These are phyloP conservation scores for Lytechinus pictus DNA, from an alignment of 35 echinoderm and acorn worm species.

Conservation along the genomic window DNA sequence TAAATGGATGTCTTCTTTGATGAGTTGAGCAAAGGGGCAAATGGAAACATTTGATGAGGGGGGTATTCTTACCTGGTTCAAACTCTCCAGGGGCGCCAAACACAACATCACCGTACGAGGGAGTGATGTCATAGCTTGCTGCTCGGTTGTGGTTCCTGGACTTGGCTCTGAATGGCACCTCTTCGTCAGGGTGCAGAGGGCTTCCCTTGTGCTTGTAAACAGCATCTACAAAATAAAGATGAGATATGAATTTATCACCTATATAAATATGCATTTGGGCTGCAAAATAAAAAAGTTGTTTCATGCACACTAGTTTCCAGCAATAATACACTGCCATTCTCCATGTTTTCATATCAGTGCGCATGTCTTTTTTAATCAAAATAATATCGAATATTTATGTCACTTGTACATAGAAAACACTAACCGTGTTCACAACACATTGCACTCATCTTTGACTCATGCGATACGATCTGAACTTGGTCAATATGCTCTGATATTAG, in stretches of 20 bases:
- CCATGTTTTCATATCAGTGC: too few relatives aligned
- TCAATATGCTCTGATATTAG: too few relatives aligned
- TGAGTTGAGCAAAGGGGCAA: background rate
- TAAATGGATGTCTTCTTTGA: background rate
- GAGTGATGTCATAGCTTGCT: slow-evolving; percentile 87
- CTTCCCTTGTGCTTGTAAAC: slow-evolving; percentile 48
- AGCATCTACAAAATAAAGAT: slow-evolving; percentile 44
- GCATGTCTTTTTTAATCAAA: too few relatives aligned
- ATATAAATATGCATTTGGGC: too few relatives aligned
- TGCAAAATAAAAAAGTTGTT: background rate
- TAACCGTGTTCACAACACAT: too few relatives aligned
- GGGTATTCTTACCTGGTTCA: slow-evolving; percentile 12
- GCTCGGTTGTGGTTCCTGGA: slow-evolving; percentile 75
- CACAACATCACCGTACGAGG: slow-evolving; percentile 82
- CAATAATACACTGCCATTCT: background rate
- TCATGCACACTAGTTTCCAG: background rate
- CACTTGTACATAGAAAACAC: too few relatives aligned
- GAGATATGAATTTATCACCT: too few relatives aligned
- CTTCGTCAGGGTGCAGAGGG: slow-evolving; percentile 70
- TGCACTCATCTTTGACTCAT: too few relatives aligned
- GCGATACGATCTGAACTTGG: too few relatives aligned
- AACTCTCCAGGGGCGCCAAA: slow-evolving; percentile 56
- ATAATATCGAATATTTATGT: too few relatives aligned
- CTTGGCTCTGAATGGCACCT: slow-evolving; percentile 56
- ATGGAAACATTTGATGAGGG: background rate